These are phyloP conservation scores for Hesperia comma DNA, from an alignment of 2,888 invertebrate genomes.

Conservation along the genomic window DNA sequence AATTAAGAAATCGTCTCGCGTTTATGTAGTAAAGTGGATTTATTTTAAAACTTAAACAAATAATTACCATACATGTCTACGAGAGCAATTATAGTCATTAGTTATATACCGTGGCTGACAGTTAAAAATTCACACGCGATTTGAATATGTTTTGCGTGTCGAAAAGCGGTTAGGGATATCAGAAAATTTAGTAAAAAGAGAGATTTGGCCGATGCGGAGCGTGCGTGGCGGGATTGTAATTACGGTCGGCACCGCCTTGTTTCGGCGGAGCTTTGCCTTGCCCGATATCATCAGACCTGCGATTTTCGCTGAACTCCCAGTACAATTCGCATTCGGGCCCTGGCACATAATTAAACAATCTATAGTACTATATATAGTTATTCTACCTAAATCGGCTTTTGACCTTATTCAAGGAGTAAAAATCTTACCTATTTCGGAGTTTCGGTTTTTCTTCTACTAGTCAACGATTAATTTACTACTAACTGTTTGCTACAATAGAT, in stretches of 20 bases:
- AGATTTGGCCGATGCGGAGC: conserved; percentile 58
- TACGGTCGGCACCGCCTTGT: conserved; percentile 66
- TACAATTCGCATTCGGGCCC: conserved; percentile 60
- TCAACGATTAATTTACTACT: too few relatives aligned
- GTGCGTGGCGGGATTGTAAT: conserved; percentile 72
- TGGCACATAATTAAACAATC: conserved; percentile 69
- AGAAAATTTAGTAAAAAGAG: conserved; percentile 71
- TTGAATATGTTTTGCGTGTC: conserved; percentile 74
- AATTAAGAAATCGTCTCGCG: conserved; percentile 6
- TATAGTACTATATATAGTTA: conserved; percentile 41
- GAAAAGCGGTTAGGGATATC: conserved; percentile 70
- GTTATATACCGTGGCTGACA: conserved; percentile 64
- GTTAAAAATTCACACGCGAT: conserved; percentile 73
- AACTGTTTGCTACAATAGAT: too few relatives aligned
- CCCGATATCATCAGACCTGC: conserved; percentile 64
- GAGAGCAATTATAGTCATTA: conserved; percentile 46
- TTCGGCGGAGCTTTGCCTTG: conserved; percentile 64
- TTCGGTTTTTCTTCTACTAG: too few relatives aligned
- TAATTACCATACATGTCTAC: conserved; percentile 41
- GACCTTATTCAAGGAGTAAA: too few relatives aligned
- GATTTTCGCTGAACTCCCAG: conserved; percentile 54
- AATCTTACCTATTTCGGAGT: too few relatives aligned
- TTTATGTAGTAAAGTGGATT: conserved; percentile 23
- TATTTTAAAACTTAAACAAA: conserved; percentile 37
- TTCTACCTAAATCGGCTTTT: not conserved